A percentile compares a stretch with the other conserved stretches of the same genome.
phyloP scores from a whole-genome alignment of 2,888 invertebrate species.

The Synergus laeviventris region DNA sequence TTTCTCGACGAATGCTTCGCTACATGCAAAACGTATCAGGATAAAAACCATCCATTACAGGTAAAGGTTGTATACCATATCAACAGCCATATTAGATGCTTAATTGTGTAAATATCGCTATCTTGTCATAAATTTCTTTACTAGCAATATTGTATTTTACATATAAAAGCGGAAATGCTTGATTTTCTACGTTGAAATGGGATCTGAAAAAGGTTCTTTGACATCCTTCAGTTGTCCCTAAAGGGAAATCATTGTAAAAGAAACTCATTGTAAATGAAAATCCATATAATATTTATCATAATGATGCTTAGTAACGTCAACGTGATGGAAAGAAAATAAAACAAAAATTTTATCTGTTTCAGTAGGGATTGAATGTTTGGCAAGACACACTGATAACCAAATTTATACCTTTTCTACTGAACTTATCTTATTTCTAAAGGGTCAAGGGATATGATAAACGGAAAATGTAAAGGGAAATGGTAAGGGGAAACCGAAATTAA shows the following conservation, averaged over 20 bases:
- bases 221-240: too few species aligned
- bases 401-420: conserved; percentile 10
- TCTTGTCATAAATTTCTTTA: not conserved
- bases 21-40: not conserved
- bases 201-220: too few species aligned
- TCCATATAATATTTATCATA: too few species aligned
- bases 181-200: too few species aligned
- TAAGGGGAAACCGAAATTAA: too few species aligned
- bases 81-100: not conserved
- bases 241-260: too few species aligned
- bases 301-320: too few species aligned
- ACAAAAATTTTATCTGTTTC: not conserved
- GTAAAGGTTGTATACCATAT: conserved; percentile 5
- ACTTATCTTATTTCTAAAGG: not conserved
- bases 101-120: not conserved
- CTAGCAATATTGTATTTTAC: not conserved
- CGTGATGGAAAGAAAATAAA: not conserved
- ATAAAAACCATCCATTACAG: not conserved
- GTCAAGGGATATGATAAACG: too few species aligned
- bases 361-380: not conserved
- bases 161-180: not conserved
- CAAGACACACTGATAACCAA: not conserved
- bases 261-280: too few species aligned
- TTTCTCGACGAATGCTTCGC: not conserved
- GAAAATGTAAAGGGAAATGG: too few species aligned